Percentiles rank a stretch among this genome's conserved stretches.
Conservation (phyloP, 2,888 invertebrate species). For the Agriopis aurantiaria region DNA sequence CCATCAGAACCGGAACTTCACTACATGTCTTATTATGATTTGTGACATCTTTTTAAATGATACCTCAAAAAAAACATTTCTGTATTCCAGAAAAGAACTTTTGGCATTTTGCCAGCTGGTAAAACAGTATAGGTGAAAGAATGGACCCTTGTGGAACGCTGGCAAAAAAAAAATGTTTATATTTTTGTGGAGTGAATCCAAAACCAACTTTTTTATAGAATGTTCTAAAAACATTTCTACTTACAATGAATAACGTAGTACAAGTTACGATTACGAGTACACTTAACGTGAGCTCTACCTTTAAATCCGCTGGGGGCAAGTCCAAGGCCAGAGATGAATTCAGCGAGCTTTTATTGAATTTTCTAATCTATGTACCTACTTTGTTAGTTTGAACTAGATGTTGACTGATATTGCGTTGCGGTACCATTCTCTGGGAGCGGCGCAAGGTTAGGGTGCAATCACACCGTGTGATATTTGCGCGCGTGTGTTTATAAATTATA, state of each 20-base stretch:
- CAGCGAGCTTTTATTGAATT: no score
- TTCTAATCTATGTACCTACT: neutral
- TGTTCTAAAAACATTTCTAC: no score
- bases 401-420: neutral
- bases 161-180: no score
- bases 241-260: no score
- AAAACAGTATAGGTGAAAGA: neutral
- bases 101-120: neutral
- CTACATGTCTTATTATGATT: neutral
- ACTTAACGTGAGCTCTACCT: no score
- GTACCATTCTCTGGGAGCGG: neutral
- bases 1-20: conserved; percentile 27
- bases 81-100: neutral
- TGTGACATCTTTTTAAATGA: neutral
- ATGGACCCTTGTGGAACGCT: neutral
- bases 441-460: conserved; percentile 2
- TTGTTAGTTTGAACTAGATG: no score
- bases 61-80: neutral
- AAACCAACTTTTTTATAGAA: no score
- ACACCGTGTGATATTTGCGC: neutral
- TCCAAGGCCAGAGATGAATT: no score
- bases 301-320: no score
- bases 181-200: no score
- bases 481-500: no score
- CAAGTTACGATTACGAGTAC: no score